Evolutionary conservation across 1,140 invertebrate species (phyloP).

Genomic region (Onthophagus taurus): DNA sequence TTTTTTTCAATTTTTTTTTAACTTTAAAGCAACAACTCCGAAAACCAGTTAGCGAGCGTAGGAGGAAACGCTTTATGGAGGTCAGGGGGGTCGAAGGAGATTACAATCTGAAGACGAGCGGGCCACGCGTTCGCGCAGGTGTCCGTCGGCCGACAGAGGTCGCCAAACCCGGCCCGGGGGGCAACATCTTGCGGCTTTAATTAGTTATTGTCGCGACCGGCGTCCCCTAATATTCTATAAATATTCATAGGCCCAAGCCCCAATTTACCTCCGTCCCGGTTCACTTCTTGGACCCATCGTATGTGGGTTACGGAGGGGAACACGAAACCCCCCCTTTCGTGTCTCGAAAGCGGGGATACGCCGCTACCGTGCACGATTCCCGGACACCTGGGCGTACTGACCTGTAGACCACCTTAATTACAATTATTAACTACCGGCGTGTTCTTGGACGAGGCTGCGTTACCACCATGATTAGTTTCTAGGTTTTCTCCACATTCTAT

Average conservation of each 20-base stretch:
- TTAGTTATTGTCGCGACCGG: constrained; percentile 17
- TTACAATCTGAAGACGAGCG: constrained; percentile 25
- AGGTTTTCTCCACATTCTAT: background rate
- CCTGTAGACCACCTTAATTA: constrained; percentile 21
- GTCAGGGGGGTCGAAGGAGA: constrained; percentile 26
- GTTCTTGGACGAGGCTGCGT: constrained; percentile 14
- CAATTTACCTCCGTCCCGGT: background rate
- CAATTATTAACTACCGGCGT: constrained; percentile 23
- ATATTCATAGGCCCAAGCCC: constrained; percentile 10
- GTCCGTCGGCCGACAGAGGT: constrained; percentile 20
- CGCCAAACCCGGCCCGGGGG: constrained; percentile 19
- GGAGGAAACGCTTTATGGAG: constrained; percentile 26
- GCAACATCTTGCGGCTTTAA: constrained; percentile 17
- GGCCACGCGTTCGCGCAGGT: constrained; percentile 29
- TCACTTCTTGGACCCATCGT: background rate
- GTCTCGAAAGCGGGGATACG: background rate
- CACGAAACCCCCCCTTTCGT: background rate
- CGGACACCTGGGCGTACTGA: constrained; percentile 15
- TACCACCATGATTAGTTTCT: constrained; percentile 12
- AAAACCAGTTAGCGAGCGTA: constrained; percentile 22
- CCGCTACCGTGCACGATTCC: constrained; percentile 11
- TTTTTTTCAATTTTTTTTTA: background rate
- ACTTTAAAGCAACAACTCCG: constrained; percentile 4
- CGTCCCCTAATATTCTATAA: constrained; percentile 8
- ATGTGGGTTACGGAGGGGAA: too few relatives aligned